Percentiles rank a stretch among this genome's conserved stretches.
Conservation (phyloP, 2,888 invertebrate species). For the Pyrgus malvae region DNA sequence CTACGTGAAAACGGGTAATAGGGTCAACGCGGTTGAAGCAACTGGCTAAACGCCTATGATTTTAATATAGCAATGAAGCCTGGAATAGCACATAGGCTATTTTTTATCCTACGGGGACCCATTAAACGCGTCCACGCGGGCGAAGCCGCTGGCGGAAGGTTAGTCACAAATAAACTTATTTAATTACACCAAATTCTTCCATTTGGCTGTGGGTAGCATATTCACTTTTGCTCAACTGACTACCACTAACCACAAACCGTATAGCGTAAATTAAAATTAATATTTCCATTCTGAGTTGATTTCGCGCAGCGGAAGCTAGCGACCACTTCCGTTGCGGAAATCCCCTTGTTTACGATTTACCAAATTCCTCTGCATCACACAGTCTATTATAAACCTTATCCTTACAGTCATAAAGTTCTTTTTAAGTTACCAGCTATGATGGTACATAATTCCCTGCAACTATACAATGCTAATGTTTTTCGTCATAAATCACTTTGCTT, state of each 20-base stretch:
- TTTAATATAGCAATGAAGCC: too few species aligned
- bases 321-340: slow-evolving; percentile 31
- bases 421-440: background rate
- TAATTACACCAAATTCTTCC: background rate
- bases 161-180: too few species aligned
- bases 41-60: too few species aligned
- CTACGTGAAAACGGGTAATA: too few species aligned
- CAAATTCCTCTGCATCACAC: slow-evolving; percentile 24
- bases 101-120: too few species aligned
- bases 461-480: slow-evolving; percentile 40
- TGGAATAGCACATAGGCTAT: too few species aligned
- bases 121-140: too few species aligned
- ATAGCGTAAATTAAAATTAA: slow-evolving; percentile 33
- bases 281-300: slow-evolving; percentile 35
- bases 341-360: slow-evolving; percentile 36
- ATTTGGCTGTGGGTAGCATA: background rate
- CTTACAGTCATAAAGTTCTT: background rate
- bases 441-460: slow-evolving; percentile 32
- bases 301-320: slow-evolving; percentile 33
- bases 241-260: slow-evolving; percentile 6
- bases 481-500: slow-evolving; percentile 37
- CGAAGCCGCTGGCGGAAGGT: too few species aligned
- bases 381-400: slow-evolving; percentile 25
- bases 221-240: background rate
- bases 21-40: too few species aligned